Evolutionary conservation across 2,888 invertebrate species (phyloP), one percentile per base, ranked within the genome.

Genomic region (Ariolimax columbianus): DNA sequence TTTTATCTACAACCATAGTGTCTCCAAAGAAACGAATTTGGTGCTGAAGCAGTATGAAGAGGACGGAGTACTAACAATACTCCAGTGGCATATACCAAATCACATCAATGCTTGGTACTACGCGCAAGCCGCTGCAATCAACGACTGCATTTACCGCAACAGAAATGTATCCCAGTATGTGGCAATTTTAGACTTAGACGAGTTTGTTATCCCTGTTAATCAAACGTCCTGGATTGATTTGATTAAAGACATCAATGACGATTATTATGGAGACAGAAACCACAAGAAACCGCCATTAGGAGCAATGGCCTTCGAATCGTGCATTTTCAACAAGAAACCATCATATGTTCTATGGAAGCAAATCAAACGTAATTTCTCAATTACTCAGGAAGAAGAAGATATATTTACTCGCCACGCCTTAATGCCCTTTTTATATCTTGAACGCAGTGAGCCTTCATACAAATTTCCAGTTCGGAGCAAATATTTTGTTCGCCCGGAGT

Each of bases 1-100:
- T 40, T 82, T 75, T 47, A 63, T 82, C 66, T 82, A 82, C 66
- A 82, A 82, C 47, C 36, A 73, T 43, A 82, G 75, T 23, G 33
- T 75, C 43, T 40, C 75, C 0, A n/a, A 23, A 30, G n/a, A 38
- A 26, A 59, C 59, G 11, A 63, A 82, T n/a, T 17, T 26, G 14
- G 66, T 75, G 30, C 47, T 82, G 11, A 36, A 73, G 9, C 40
- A 82, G 26, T 82, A 82, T 66, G n/a, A 40, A 43, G 11, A 40
- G n/a, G 40, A 63, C 23, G 75, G 75, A 0, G 30, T 82, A 17
- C 9, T 82, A 59, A 82, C 82, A 0, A 77, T 82, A 0, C 36
- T 82, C 14, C 73, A 55, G 17, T 75, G 73, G 82, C 73, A 59
- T 1, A 38, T 73, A 11, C 82, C 82, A n/a, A 2, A 1, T 19